A percentile compares a stretch with the other conserved stretches of the same genome.
These are phyloP conservation scores for Epinotia nisella DNA, from an alignment of 2,888 invertebrate species.

Conservation along the genomic window DNA sequence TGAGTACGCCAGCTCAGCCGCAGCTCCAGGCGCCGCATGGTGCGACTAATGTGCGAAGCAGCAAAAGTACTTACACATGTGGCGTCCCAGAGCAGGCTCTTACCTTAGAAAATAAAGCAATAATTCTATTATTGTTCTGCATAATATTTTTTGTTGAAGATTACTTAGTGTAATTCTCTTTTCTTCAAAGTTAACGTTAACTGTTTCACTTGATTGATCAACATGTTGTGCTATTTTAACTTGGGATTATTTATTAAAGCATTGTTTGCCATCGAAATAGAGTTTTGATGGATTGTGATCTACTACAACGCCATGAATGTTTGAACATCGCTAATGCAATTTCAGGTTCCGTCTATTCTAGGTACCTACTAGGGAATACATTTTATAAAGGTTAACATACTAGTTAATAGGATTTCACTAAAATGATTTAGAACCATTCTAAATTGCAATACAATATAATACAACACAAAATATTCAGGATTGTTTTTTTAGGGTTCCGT, in stretches of 20 bases:
- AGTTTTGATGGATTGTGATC: constrained; percentile 37
- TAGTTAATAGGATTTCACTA: neutral
- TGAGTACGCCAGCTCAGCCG: no score
- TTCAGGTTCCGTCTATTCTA: neutral
- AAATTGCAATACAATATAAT: neutral
- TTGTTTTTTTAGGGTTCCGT: no score
- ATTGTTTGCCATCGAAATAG: constrained; percentile 27
- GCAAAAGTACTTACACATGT: no score
- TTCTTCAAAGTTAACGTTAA: neutral
- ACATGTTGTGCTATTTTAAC: constrained; percentile 9
- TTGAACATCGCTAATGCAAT: constrained; percentile 26
- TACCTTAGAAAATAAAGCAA: no score
- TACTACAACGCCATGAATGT: constrained; percentile 26
- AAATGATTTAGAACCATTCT: neutral
- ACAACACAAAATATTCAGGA: no score
- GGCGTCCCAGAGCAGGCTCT: no score
- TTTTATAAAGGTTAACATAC: neutral
- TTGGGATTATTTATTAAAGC: constrained; percentile 16
- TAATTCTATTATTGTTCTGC: no score
- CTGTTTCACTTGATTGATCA: constrained; percentile 1
- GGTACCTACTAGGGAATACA: neutral
- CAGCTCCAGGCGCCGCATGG: no score
- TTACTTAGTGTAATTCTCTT: no score
- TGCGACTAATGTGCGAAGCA: no score
- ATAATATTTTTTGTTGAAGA: no score